A percentile compares a stretch with the other conserved stretches of the same genome.
Evolutionary conservation across 2,797 vertebrate genomes (phyloP).

Genomic region (Clamator glandarius): DNA sequence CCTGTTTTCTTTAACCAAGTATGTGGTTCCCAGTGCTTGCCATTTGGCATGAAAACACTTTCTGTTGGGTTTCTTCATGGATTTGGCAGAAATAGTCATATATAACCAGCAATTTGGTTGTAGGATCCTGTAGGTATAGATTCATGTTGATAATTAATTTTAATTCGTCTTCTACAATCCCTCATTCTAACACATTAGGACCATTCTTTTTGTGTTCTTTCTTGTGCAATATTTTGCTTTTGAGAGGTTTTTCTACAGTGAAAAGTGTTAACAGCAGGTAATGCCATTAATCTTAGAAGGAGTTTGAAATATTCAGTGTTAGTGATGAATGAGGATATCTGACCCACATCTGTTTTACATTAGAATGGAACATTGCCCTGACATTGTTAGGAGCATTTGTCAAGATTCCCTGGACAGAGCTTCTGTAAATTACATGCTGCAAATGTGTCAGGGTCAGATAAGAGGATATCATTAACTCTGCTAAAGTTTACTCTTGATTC

Average conservation of each 20-base stretch:
- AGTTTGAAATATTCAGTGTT: slow-evolving; percentile 72
- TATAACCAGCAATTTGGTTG: not conserved
- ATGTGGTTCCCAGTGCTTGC: not conserved
- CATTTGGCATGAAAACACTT: not conserved
- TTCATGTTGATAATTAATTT: not conserved
- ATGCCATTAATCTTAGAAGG: slow-evolving; percentile 77
- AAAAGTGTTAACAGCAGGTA: slow-evolving; percentile 80
- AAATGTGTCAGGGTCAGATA: slow-evolving; percentile 89
- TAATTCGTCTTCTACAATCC: not conserved
- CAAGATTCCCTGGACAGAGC: slow-evolving; percentile 87
- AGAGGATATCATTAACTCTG: slow-evolving; percentile 83
- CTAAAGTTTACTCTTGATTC: slow-evolving; percentile 79
- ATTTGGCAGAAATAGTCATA: not conserved
- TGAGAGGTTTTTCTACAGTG: slow-evolving; percentile 42
- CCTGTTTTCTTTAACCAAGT: not conserved
- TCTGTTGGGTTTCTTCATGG: not conserved
- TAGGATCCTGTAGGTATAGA: not conserved
- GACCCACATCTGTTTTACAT: slow-evolving; percentile 92
- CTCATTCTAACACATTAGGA: not conserved
- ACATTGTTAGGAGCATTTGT: slow-evolving; percentile 87
- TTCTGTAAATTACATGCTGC: slow-evolving; percentile 91
- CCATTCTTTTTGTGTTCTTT: not conserved
- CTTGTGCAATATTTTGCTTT: not conserved
- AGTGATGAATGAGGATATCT: slow-evolving; percentile 87
- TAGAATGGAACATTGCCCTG: slow-evolving; percentile 85